These are phyloP conservation scores for Zoanthus sociatus DNA, from an alignment of 92 coral and sea anemone genomes.

Conservation along the genomic window DNA sequence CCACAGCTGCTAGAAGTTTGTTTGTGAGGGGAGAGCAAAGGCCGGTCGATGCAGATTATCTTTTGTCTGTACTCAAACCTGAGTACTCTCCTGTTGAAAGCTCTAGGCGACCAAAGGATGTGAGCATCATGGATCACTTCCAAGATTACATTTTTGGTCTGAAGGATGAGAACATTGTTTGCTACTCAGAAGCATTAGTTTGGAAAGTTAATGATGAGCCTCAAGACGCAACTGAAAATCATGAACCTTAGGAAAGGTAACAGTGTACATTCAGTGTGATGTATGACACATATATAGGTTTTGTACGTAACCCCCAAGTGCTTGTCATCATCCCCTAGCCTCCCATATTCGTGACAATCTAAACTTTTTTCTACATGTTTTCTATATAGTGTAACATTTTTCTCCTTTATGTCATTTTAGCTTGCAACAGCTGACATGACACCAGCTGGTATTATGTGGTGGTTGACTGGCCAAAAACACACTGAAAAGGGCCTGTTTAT, in stretches of 20 bases:
- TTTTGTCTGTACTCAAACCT: constrained; percentile 50
- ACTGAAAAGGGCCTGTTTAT: constrained; percentile 25
- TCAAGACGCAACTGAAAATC: constrained; percentile 6
- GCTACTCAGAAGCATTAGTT: constrained; percentile 21
- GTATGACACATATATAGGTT: neutral
- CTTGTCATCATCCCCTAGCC: neutral
- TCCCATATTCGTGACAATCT: neutral
- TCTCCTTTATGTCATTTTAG: constrained; percentile 6
- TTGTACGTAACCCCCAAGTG: neutral
- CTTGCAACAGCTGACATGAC: constrained; percentile 39
- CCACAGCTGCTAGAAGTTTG: neutral
- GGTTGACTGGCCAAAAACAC: constrained; percentile 43
- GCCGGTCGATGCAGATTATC: constrained; percentile 45
- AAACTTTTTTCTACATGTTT: neutral
- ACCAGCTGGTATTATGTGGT: constrained; percentile 20
- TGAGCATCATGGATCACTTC: constrained; percentile 42
- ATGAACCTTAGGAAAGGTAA: constrained; percentile 15
- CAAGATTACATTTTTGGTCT: constrained; percentile 38
- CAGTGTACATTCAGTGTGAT: neutral
- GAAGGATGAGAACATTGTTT: constrained; percentile 38
- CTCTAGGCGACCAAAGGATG: constrained; percentile 24
- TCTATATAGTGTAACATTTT: neutral
- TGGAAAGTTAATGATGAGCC: neutral
- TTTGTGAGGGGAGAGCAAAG: constrained; percentile 33
- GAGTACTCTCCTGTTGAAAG: constrained; percentile 35